Base-by-base conservation (phyloP, 2,113 vertebrate genomes). In the Zosterops lateralis region DNA sequence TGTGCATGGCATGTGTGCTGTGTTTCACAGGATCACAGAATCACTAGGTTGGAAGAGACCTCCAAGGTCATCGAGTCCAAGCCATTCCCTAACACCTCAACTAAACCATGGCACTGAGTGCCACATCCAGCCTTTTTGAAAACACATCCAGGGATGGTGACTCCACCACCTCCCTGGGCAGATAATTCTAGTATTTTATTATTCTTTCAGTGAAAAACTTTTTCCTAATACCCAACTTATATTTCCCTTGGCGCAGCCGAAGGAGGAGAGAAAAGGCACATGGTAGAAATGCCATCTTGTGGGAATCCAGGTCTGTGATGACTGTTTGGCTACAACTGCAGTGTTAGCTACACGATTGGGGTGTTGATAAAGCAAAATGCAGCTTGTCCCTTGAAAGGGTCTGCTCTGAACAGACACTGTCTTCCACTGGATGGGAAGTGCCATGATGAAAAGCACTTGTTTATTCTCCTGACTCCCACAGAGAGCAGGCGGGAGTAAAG, bases 401-500 rank as follows among this genome's bases (percentile, higher is more conserved):
- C 13, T 74, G 36, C 38, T 88, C 36, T 29, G 34, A 83, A 25
- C 25, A 95, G 62, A 6, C 64, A 9, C 24, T 79, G 26, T 18
- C 73, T 90, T 84, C 51, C 32, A 17, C 42, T 79, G 53, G 45
- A 38, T 78, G 67, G 72, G 36, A 84, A 74, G 19, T 58, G 48
- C 60, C 4, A 2, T 26, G 61, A 51, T 83, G 71, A 73, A 74
- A 88, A 83, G 58, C 57, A 14, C 26, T 95, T 92, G 53, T 93
- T 94, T 92, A 89, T 83, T 95, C 71, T 73, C 38, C 66, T 36
- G 21, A 56, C 80, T 86, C 74, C 77, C 12, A 0, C 9, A 50
- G 80, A 90, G 77, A 93, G 60, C 71, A 91, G 60, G 64, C 82
- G 92, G 81, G 44, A 93, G 38, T 36, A 42, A 89, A 96, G 79